phyloP scores from a whole-genome alignment of 1,140 invertebrate species.

The Aphis craccivora region DNA sequence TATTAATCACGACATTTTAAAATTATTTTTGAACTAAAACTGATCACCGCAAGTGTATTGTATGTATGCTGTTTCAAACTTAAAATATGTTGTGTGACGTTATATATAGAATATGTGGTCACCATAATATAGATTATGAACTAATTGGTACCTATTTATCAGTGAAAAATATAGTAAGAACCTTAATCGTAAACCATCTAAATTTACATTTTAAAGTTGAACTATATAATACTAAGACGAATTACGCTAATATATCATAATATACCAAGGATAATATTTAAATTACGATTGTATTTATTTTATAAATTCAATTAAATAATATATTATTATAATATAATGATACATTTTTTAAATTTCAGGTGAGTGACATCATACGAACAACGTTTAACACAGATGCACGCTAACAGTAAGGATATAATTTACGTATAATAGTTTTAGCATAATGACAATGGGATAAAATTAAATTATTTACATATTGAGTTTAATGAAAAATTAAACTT shows the following conservation, averaged over 20 bases:
- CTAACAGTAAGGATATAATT: background rate
- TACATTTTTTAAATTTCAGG: conserved; percentile 2
- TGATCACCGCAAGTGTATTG: background rate
- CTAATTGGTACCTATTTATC: background rate
- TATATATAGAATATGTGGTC: background rate
- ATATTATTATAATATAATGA: background rate
- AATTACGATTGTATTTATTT: background rate
- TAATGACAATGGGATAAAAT: background rate
- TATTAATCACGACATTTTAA: background rate
- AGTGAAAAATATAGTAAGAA: background rate
- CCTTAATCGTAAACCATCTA: background rate
- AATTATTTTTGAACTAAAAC: background rate
- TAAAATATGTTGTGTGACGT: background rate
- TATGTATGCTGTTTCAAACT: background rate
- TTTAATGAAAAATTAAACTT: conserved; percentile 24
- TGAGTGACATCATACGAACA: background rate
- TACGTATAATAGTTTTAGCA: background rate
- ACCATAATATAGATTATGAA: background rate
- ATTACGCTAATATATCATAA: background rate
- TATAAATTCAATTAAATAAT: background rate
- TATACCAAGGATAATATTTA: background rate
- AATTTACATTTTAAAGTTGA: background rate
- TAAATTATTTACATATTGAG: background rate
- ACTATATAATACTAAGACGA: background rate
- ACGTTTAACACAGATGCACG: background rate